These are phyloP conservation scores for Agriotes lineatus DNA, from an alignment of 2,888 invertebrate species.

Conservation along the genomic window DNA sequence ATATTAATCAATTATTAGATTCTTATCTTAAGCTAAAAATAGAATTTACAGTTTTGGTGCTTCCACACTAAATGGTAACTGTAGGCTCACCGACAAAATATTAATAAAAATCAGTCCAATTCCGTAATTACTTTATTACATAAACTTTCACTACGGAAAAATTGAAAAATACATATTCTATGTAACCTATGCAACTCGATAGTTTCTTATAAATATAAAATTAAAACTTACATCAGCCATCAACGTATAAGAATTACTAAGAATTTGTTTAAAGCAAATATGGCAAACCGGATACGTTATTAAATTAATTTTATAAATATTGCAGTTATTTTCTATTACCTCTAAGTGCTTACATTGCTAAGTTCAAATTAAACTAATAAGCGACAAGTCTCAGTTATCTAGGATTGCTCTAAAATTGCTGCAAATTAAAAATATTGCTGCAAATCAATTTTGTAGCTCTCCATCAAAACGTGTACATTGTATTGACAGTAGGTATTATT, in stretches of 20 bases:
- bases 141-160: constrained; percentile 9
- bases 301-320: constrained; percentile 10
- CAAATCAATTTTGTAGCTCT: background rate
- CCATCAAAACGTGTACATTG: background rate
- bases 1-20: no score
- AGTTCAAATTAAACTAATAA: constrained; percentile 12
- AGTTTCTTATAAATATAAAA: background rate
- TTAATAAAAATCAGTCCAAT: no score
- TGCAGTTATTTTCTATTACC: constrained; percentile 16
- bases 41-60: no score
- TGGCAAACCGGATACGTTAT: constrained; percentile 11
- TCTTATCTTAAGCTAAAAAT: no score
- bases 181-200: background rate
- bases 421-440: background rate
- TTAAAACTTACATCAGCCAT: background rate
- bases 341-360: constrained; percentile 10
- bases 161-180: constrained; percentile 19
- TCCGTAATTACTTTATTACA: constrained; percentile 17
- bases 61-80: no score
- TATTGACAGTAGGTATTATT: no score
- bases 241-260: background rate
- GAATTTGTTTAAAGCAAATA: constrained; percentile 21
- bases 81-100: background rate
- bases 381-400: background rate
- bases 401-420: background rate